Conservation (phyloP, 2,888 invertebrate genomes). For the Scaptomyza parva region DNA sequence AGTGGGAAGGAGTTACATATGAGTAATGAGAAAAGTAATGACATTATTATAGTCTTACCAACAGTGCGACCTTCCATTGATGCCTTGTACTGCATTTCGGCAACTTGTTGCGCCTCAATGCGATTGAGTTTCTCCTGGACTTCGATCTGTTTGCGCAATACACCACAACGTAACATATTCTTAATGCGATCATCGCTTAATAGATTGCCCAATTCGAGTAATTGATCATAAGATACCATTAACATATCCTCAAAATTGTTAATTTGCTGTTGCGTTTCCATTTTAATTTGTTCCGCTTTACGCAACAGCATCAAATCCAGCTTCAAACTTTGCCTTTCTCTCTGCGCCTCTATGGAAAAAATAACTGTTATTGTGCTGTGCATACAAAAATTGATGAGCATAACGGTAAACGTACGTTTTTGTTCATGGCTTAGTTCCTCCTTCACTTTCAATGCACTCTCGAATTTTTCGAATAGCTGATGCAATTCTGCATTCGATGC, state of each 20-base stretch:
- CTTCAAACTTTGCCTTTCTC: background rate
- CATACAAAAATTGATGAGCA: background rate
- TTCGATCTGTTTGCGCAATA: constrained; percentile 30
- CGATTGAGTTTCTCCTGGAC: constrained; percentile 22
- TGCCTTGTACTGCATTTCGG: background rate
- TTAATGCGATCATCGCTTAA: constrained; percentile 12
- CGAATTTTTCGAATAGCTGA: constrained; percentile 6
- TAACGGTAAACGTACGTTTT: constrained; percentile 22
- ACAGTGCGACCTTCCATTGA: constrained; percentile 29
- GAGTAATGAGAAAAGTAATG: background rate
- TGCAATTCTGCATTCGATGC: constrained; percentile 3
- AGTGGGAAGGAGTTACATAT: background rate
- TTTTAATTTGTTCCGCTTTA: background rate
- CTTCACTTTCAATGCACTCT: background rate
- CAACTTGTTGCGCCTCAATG: background rate
- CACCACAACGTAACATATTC: constrained; percentile 10
- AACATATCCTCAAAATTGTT: background rate
- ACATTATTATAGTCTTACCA: constrained; percentile 15
- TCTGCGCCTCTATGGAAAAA: constrained; percentile 7
- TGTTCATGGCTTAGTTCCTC: background rate
- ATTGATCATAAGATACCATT: background rate
- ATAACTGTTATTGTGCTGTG: background rate
- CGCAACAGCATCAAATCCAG: constrained; percentile 28
- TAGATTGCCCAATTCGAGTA: background rate
- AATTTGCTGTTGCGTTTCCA: background rate